Conservation (phyloP, 2,797 vertebrate species). For the Danio tinwini region DNA sequence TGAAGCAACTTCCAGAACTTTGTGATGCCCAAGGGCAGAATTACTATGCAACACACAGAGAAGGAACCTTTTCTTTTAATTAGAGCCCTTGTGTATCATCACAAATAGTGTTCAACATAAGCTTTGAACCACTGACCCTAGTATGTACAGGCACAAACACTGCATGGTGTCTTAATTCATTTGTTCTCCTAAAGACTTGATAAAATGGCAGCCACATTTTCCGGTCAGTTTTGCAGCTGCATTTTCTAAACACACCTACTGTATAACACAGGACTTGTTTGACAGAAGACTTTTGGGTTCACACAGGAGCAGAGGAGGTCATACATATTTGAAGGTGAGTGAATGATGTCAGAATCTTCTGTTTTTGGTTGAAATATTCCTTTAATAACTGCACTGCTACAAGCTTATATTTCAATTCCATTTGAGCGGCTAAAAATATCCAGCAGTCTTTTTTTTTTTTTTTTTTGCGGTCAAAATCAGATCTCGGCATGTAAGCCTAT, state of each 20-base stretch:
- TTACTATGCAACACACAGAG: background rate
- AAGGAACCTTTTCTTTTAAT: slow-evolving; percentile 33
- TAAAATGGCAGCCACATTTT: background rate
- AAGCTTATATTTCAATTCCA: slow-evolving; percentile 10
- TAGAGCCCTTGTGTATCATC: background rate
- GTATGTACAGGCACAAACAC: slow-evolving; percentile 7
- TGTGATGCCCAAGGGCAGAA: slow-evolving; percentile 28
- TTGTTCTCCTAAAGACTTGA: slow-evolving; percentile 1
- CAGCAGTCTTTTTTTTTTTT: background rate
- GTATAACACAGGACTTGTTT: background rate
- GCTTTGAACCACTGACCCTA: slow-evolving; percentile 18
- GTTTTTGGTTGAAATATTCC: background rate
- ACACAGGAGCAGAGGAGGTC: background rate
- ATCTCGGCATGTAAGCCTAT: slow-evolving; percentile 5
- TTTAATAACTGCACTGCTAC: slow-evolving; percentile 7
- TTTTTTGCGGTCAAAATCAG: background rate
- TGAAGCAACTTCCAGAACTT: slow-evolving; percentile 7
- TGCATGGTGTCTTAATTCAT: background rate
- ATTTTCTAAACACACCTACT: background rate
- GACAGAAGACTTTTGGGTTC: background rate
- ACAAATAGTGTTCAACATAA: background rate
- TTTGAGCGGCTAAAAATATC: slow-evolving; percentile 23
- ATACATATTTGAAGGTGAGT: background rate
- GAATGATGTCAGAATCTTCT: background rate
- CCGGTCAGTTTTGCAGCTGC: background rate